These are phyloP conservation scores for Lordiphosa andalusiaca DNA, from an alignment of 2,888 invertebrate species.

Conservation along the genomic window DNA sequence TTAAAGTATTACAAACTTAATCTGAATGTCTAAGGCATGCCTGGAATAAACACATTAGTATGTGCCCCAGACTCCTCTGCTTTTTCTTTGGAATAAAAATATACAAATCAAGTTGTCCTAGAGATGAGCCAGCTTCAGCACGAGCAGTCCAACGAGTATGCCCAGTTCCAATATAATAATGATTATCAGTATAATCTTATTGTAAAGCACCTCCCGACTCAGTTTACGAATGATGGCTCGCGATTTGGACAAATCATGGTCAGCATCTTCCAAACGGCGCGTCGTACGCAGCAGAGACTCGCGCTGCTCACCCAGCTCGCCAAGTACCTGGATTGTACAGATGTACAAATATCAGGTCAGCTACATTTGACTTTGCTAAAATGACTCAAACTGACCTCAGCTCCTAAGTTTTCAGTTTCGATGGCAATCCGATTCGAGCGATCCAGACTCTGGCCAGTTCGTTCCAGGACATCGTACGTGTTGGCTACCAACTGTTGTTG, in stretches of 20 bases:
- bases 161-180: slow-evolving; percentile 87
- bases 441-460: slow-evolving; percentile 84
- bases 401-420: slow-evolving; percentile 90
- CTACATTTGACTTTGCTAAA: neutral
- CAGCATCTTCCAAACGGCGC: slow-evolving; percentile 86
- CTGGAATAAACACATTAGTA: slow-evolving; percentile 32
- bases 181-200: slow-evolving; percentile 87
- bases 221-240: slow-evolving; percentile 85
- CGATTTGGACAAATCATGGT: slow-evolving; percentile 85
- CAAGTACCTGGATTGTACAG: slow-evolving; percentile 82
- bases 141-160: slow-evolving; percentile 84
- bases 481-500: slow-evolving; percentile 82
- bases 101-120: slow-evolving; percentile 8
- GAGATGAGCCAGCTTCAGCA: slow-evolving; percentile 82
- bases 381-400: slow-evolving; percentile 80
- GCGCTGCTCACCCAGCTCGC: slow-evolving; percentile 88
- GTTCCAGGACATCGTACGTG: slow-evolving; percentile 70
- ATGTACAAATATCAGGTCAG: neutral
- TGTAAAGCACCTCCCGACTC: slow-evolving; percentile 86
- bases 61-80: slow-evolving; percentile 4
- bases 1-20: slow-evolving; percentile 28
- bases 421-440: slow-evolving; percentile 88
- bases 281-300: slow-evolving; percentile 86
- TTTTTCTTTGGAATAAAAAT: slow-evolving; percentile 62
- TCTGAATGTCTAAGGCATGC: slow-evolving; percentile 52